Evolutionary conservation across 1,140 invertebrate species (phyloP).

Genomic region (Drosophila burlai): DNA sequence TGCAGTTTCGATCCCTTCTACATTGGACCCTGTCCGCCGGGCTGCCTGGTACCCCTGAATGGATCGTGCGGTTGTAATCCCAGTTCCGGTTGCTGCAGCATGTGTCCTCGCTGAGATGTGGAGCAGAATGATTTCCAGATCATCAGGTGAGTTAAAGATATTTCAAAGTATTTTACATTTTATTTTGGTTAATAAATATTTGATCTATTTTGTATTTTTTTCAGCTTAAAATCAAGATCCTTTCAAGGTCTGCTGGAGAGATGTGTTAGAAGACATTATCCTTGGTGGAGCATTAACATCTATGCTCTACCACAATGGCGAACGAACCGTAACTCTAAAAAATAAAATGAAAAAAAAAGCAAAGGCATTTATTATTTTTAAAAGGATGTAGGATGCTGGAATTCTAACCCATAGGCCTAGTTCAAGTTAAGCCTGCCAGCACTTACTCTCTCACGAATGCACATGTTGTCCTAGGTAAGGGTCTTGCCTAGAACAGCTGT

Average conservation of each 20-base stretch:
- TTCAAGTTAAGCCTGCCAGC: too few species aligned
- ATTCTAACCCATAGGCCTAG: too few species aligned
- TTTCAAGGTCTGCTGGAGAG: slow-evolving; percentile 16
- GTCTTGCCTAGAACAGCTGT: slow-evolving; percentile 64
- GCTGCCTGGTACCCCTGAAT: slow-evolving; percentile 5
- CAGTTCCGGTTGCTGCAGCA: slow-evolving; percentile 28
- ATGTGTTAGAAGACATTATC: slow-evolving; percentile 12
- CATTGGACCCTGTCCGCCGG: slow-evolving; percentile 55
- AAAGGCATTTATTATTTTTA: not conserved
- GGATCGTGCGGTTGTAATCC: not conserved
- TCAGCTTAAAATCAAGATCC: not conserved
- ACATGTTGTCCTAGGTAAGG: slow-evolving; percentile 76
- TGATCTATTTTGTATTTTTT: not conserved
- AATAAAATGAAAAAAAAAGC: not conserved
- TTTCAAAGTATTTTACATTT: not conserved
- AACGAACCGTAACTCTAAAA: not conserved
- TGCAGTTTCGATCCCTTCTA: slow-evolving; percentile 54
- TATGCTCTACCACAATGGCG: not conserved
- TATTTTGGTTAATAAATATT: too few species aligned
- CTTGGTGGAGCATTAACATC: slow-evolving; percentile 19
- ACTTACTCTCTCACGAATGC: slow-evolving; percentile 1
- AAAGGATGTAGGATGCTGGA: too few species aligned
- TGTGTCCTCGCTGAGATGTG: slow-evolving; percentile 1
- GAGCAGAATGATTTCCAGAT: not conserved
- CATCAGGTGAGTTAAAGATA: not conserved